Evolutionary conservation across 2,113 vertebrate genomes (phyloP).

Genomic region (Nymphicus hollandicus): DNA sequence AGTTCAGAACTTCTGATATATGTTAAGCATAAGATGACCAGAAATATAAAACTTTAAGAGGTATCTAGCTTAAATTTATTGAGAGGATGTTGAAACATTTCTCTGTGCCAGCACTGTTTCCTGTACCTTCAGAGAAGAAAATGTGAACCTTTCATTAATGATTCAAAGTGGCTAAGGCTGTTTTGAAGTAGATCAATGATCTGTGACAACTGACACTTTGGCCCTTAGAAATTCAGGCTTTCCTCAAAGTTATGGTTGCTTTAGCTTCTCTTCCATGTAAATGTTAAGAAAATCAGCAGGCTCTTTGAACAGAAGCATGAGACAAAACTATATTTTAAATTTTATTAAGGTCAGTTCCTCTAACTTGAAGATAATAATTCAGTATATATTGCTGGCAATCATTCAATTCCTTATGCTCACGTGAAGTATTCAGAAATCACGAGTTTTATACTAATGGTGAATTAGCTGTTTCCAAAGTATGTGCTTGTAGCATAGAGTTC

Average conservation of each 20-base stretch:
- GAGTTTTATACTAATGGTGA: neutral
- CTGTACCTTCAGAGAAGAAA: neutral
- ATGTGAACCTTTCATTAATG: constrained; percentile 19
- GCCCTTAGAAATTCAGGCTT: neutral
- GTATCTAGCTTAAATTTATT: neutral
- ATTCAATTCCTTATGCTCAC: neutral
- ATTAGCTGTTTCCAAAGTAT: neutral
- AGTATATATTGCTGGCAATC: neutral
- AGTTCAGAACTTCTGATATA: neutral
- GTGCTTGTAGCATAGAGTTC: neutral
- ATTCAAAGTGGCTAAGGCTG: neutral
- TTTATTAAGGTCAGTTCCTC: neutral
- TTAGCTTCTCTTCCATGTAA: neutral
- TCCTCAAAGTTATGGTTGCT: neutral
- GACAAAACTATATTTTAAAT: neutral
- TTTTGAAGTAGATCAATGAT: constrained; percentile 29
- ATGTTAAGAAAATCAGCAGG: neutral
- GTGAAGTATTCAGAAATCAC: neutral
- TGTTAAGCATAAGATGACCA: neutral
- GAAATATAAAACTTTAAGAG: neutral
- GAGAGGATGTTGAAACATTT: neutral
- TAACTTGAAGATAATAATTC: neutral
- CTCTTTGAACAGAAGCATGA: neutral
- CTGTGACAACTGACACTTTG: constrained; percentile 10
- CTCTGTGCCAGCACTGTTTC: neutral